Evolutionary conservation across 2,888 invertebrate genomes (phyloP), one percentile per base, ranked within the genome.

Genomic region (Physocephala rufipes): DNA sequence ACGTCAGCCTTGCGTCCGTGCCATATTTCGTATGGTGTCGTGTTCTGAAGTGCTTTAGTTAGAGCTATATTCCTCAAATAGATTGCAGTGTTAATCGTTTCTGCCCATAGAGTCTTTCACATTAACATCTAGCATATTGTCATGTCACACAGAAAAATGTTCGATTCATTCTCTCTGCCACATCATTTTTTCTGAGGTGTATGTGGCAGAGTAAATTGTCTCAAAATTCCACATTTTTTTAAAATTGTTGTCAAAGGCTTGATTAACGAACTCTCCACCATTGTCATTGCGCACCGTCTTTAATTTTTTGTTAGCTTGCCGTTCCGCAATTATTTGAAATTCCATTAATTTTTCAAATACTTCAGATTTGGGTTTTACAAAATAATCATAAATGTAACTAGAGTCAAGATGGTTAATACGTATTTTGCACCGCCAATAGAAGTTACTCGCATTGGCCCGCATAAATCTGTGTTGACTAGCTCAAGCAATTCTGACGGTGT

Each of bases 21-120:
- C 1, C 1, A 47, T 47, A 15, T 47, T 47, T 1, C 47, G 47
- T 47, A 47, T 47, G 47, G 47, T 47, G 47, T 1, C 47, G 47
- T 16, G 16, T 1, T 47, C 12, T 47, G 12, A 16, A 47, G 47
- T 15, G 47, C 47, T 1, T 47, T 47, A 47, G 47, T 47, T 47
- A 16, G 1, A 47, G 47, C 58, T 24, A 72, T 61, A 47, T 75
- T 76, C 12, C 73, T 66, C 47, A 75, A 64, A 53, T 76, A 75
- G 1, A 69, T 68, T 2, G 75, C 73, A 21, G 73, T 74, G 30
- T 67, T 72, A 19, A 76, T 65, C 21, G 74, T 67, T 28, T 74
- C 74, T 53, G 71, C 73, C 74, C 73, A 74, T 12, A 74, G 69
- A 21, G 2, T 75, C 51, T 19, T 59, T 24, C 53, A 66, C 21